Percentiles rank a stretch among this genome's conserved stretches.
Evolutionary conservation across 2,797 vertebrate genomes (phyloP).

Genomic region (Xerus rutilus): DNA sequence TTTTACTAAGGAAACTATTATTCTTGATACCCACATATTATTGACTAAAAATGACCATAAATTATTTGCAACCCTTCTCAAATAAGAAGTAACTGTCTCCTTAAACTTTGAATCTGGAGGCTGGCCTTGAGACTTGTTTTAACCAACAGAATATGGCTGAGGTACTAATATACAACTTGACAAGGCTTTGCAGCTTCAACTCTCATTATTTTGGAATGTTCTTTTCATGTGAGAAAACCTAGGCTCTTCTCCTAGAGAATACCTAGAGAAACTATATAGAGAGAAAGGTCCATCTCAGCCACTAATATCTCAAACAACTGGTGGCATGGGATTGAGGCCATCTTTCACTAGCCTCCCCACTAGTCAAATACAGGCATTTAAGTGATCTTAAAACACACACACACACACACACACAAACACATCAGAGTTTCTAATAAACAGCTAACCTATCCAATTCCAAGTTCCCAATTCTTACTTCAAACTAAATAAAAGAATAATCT

Average conservation of each 20-base stretch:
- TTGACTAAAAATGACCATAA: neutral
- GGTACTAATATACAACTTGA: neutral
- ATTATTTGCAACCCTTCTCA: neutral
- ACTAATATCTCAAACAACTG: too few relatives aligned
- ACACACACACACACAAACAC: neutral
- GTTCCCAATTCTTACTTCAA: constrained; percentile 16
- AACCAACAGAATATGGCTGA: neutral
- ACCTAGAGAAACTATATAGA: neutral
- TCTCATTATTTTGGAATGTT: neutral
- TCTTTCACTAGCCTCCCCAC: neutral
- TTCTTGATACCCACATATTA: neutral
- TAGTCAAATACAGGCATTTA: neutral
- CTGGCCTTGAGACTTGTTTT: neutral
- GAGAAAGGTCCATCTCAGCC: neutral
- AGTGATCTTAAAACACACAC: neutral
- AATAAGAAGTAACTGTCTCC: neutral
- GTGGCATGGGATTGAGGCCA: neutral
- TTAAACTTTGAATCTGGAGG: neutral
- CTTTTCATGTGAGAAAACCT: neutral
- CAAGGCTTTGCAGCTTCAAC: neutral
- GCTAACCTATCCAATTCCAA: neutral
- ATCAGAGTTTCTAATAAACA: neutral
- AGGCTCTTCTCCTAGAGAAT: neutral
- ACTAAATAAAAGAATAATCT: constrained; percentile 4
- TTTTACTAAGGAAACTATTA: neutral